Percentiles rank a stretch among this genome's conserved stretches.
Evolutionary conservation across 2,797 vertebrate species (phyloP).

Genomic region (Picus viridis): DNA sequence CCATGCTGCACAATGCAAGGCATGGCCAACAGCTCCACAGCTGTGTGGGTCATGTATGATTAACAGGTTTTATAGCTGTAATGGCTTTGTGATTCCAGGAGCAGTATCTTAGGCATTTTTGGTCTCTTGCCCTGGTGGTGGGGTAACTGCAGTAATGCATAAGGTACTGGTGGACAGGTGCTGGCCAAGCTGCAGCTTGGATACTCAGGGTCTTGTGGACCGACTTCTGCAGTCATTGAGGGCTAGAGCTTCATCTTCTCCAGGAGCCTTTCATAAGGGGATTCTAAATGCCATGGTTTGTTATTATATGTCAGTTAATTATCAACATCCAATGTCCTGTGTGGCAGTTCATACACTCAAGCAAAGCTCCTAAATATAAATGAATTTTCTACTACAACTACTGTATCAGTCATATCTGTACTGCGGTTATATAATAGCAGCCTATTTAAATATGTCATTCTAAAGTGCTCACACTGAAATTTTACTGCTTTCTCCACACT

Average conservation of each 20-base stretch:
- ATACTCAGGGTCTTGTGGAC: fast-evolving
- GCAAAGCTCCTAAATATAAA: conserved; percentile 5
- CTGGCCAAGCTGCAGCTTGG: fast-evolving
- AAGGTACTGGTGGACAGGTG: fast-evolving
- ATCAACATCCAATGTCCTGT: not conserved
- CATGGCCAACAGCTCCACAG: fast-evolving
- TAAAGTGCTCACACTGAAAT: conserved; percentile 17
- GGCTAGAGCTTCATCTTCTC: not conserved
- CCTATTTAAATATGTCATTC: conserved; percentile 46
- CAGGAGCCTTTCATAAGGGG: not conserved
- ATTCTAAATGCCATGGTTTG: not conserved
- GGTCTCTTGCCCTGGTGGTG: not conserved
- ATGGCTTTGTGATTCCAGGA: not conserved
- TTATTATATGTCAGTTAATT: not conserved
- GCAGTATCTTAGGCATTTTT: not conserved
- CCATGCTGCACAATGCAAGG: fast-evolving
- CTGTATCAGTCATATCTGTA: not conserved
- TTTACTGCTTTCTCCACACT: conserved; percentile 69
- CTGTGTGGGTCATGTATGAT: fast-evolving
- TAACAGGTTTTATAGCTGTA: fast-evolving
- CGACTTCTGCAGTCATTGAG: fast-evolving
- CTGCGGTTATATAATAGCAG: not conserved
- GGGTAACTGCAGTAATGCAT: fast-evolving
- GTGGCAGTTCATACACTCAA: not conserved
- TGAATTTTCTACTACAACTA: not conserved